These are phyloP conservation scores for Mustelus asterias DNA, from an alignment of 2,113 vertebrate genomes.

Conservation along the genomic window DNA sequence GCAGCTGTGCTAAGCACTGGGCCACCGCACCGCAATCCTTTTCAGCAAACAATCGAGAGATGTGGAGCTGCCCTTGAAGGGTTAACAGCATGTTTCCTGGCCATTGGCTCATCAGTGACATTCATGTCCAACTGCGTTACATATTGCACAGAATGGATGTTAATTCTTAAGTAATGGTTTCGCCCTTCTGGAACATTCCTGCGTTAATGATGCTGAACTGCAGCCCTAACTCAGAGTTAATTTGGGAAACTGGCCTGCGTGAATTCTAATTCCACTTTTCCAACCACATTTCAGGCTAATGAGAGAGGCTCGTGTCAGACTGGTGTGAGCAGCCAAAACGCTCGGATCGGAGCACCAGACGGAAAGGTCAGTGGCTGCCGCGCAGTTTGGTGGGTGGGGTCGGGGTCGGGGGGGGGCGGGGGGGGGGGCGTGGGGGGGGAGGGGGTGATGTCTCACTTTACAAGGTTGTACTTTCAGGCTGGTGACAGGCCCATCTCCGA, in stretches of 20 bases:
- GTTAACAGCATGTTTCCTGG: background rate
- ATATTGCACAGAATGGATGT: background rate
- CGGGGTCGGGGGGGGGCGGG: too few species aligned
- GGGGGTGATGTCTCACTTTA: too few species aligned
- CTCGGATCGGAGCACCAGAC: too few species aligned
- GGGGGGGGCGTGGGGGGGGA: too few species aligned
- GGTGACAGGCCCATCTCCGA: too few species aligned
- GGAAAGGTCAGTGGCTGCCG: background rate
- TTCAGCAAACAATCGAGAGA: background rate
- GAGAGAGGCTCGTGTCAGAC: background rate
- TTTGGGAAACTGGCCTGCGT: background rate
- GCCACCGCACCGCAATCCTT: too few species aligned
- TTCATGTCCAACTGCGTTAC: background rate
- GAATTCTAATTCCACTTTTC: background rate
- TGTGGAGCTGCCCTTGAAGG: background rate
- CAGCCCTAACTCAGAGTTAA: background rate
- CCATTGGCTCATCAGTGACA: background rate
- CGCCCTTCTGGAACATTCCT: background rate
- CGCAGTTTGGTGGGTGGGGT: background rate
- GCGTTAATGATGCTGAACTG: conserved; percentile 1
- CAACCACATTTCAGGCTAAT: background rate
- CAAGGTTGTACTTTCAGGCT: too few species aligned
- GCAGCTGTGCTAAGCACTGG: too few species aligned
- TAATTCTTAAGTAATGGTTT: conserved; percentile 24
- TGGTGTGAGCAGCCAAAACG: background rate